Base-by-base conservation (phyloP, 2,113 vertebrate species). In the Myiagra hebetior region DNA sequence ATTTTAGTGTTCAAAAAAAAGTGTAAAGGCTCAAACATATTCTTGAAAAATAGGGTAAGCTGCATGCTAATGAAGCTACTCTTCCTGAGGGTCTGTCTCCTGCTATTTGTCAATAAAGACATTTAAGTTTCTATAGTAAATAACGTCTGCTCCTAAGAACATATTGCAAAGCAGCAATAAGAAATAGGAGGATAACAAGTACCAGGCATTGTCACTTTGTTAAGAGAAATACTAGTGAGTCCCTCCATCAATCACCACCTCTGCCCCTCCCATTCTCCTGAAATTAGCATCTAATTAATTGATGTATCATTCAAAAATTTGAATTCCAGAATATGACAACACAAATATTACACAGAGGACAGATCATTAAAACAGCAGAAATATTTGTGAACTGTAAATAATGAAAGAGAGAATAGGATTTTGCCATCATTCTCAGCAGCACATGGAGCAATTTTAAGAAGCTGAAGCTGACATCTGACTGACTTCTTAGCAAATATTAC, bases 71-170 rank as follows among this genome's bases (percentile, higher is more conserved):
- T 89, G 93, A 96, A 88, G 79, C 12, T 42, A 57, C 52, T 75
- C 68, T 95, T 96, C 93, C 92, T 62, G 73, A 93, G 80, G 96
- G 92, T 93, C 96, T 97, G 86, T 93, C 95, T 96, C 74, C 53
- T 93, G 69, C 76, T 96, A 94, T 96, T 96, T 93, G 92, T 97
- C 96, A 95, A 89, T 94, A 95, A 85, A 93, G 93, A 73, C 92
- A 73, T 92, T 95, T 79, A 91, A 75, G 69, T 89, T 95, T 76
- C 91, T 92, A 35, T 91, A 89, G 96, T 91, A 96, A 96, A 92
- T 96, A 96, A 81, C 18, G 59, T 87, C 96, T 96, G 92, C 83
- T 95, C 53, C 92, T 72, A 33, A 87, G 86, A 97, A 94, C 60
- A 82, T 78, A 84, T 62, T 91, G 88, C 56, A 89, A 75, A 87